phyloP scores from a whole-genome alignment of 2,113 vertebrate species.

The Oncorhynchus tshawytscha region DNA sequence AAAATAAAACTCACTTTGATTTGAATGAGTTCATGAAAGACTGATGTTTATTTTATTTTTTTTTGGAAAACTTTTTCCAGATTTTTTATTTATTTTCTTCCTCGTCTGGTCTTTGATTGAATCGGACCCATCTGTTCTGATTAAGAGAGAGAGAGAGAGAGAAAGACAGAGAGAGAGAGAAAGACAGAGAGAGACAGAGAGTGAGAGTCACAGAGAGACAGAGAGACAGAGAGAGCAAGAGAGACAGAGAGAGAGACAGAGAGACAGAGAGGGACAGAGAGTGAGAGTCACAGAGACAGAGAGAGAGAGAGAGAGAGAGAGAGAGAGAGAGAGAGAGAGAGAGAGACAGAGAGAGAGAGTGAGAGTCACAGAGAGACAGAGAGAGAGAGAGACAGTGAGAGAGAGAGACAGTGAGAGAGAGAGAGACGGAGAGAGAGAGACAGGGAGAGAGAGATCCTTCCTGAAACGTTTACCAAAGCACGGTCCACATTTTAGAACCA shows the following conservation, averaged over 20 bases:
- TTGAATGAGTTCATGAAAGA: too few species aligned
- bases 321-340: too few species aligned
- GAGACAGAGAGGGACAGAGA: constrained; percentile 8
- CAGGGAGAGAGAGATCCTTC: background rate
- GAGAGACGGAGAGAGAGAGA: background rate
- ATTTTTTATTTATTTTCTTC: too few species aligned
- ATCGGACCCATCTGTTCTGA: background rate
- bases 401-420: too few species aligned
- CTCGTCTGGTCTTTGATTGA: background rate
- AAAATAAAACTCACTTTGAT: background rate
- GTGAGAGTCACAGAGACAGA: constrained; percentile 1
- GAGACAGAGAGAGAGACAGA: constrained; percentile 5
- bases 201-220: too few species aligned
- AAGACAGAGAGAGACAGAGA: background rate
- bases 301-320: constrained; percentile 1
- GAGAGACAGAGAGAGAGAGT: too few species aligned
- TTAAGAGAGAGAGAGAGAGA: background rate
- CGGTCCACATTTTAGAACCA: too few species aligned
- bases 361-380: too few species aligned
- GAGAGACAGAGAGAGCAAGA: too few species aligned
- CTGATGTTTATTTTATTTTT: too few species aligned
- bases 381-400: too few species aligned
- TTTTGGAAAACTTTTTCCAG: background rate
- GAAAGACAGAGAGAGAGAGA: constrained; percentile 3
- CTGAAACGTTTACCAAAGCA: constrained; percentile 7